Base-by-base conservation (phyloP, 1,140 invertebrate genomes). In the Mizuhopecten yessoensis region DNA sequence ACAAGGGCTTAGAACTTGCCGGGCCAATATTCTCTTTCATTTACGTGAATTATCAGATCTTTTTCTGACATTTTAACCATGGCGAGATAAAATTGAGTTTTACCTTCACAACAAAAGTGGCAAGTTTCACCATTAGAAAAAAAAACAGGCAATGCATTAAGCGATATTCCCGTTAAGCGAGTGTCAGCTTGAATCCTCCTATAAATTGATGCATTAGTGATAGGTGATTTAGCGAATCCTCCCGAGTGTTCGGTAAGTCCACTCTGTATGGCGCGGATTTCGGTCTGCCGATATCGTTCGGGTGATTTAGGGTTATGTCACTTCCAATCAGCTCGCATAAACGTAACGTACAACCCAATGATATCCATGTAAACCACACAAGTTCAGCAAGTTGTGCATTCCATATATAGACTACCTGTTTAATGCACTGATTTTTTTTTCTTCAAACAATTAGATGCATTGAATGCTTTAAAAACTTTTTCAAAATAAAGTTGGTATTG, bases 151-250 rank as follows among this genome's bases (percentile, higher is more conserved):
- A 75, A 75, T n/a, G 57, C 23, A 29, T 75, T 75, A 75, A 29
- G 11, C 57, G 23, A 9, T 75, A 75, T 75, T 29, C 23, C 57
- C n/a, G 23, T 75, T 75, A 75, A 75, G 57, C n/a, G 29, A 75
- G n/a, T 75, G 57, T 75, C 57, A 75, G 23, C 57, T 29, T 23
- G 57, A 75, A 75, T 75, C 57, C 57, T n/a, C 11, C 57, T 75
- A 75, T 75, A 75, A 75, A 75, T 75, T 75, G 29, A 75, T 75
- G 57, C n/a, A 75, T 75, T 75, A 75, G 57, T 29, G 57, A 75
- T 75, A n/a, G 57, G 57, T 29, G 57, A 75, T 75, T 75, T 75
- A n/a, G 57, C 23, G 57, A n/a, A 75, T 75, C 57, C 57, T n/a
- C 29, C 57, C 57, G 57, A 75, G 57, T 75, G 57, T 75, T 29